Evolutionary conservation across 1,140 invertebrate species (phyloP).

Genomic region (Listronotus bonariensis): DNA sequence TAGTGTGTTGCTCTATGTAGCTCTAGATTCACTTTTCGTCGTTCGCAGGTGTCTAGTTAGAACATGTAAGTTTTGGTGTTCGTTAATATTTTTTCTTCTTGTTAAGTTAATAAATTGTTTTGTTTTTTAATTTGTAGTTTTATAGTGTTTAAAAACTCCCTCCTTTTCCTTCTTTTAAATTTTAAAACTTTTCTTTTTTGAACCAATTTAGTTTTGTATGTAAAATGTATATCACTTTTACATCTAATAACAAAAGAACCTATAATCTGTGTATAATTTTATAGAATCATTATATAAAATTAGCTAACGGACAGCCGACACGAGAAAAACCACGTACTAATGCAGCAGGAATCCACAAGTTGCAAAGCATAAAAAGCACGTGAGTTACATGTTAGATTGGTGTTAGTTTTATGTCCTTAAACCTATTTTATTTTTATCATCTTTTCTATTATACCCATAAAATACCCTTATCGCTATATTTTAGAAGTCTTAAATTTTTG

Average conservation of each 20-base stretch:
- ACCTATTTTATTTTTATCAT: not conserved
- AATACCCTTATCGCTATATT: too few species aligned
- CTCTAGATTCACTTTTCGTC: slow-evolving; percentile 15
- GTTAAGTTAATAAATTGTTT: too few species aligned
- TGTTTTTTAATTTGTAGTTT: too few species aligned
- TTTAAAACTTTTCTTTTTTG: too few species aligned
- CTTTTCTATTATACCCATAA: too few species aligned
- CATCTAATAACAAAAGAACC: too few species aligned
- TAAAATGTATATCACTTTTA: too few species aligned
- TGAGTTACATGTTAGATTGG: slow-evolving; percentile 26
- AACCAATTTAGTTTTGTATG: too few species aligned
- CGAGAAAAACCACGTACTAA: slow-evolving; percentile 14
- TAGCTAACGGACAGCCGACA: slow-evolving; percentile 9
- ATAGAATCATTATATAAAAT: slow-evolving; percentile 1
- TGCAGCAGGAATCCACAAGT: slow-evolving; percentile 20
- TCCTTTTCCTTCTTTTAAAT: too few species aligned
- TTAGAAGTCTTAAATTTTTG: too few species aligned
- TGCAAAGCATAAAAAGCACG: slow-evolving; percentile 23
- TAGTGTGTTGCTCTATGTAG: slow-evolving; percentile 18
- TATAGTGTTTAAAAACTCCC: too few species aligned
- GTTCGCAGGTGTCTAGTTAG: not conserved
- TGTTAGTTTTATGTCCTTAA: slow-evolving; percentile 24
- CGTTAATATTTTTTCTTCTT: not conserved
- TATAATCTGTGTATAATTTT: not conserved
- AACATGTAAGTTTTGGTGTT: slow-evolving; percentile 18